Evolutionary conservation across 2,888 invertebrate species (phyloP).

Genomic region (Hoplodrina blanda): DNA sequence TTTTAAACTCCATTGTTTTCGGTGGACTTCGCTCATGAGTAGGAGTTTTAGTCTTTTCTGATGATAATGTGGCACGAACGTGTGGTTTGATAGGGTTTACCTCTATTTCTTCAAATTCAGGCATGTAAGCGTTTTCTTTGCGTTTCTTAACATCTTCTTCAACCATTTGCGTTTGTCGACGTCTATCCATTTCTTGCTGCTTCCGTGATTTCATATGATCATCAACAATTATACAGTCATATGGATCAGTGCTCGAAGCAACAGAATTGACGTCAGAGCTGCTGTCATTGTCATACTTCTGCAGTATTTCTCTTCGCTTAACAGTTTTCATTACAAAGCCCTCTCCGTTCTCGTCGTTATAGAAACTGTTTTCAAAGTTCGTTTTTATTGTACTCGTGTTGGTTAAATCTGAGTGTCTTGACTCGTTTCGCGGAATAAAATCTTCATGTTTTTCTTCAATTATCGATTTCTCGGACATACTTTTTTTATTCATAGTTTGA

Average conservation of each 20-base stretch:
- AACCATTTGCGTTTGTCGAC: slow-evolving; percentile 81
- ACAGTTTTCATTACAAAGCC: slow-evolving; percentile 93
- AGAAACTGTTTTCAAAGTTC: slow-evolving; percentile 92
- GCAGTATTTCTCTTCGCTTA: slow-evolving; percentile 93
- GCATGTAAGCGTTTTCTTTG: slow-evolving; percentile 87
- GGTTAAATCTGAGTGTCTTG: slow-evolving; percentile 86
- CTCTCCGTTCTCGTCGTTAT: slow-evolving; percentile 92
- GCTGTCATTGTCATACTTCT: slow-evolving; percentile 92
- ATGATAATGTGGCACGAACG: slow-evolving; percentile 83
- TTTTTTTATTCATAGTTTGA: slow-evolving; percentile 83
- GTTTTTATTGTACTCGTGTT: slow-evolving; percentile 89
- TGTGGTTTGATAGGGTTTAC: slow-evolving; percentile 88
- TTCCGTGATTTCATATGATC: slow-evolving; percentile 92
- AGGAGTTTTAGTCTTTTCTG: slow-evolving; percentile 84
- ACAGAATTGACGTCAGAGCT: slow-evolving; percentile 92
- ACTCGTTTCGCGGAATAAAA: slow-evolving; percentile 83
- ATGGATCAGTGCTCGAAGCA: slow-evolving; percentile 93
- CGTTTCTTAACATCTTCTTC: slow-evolving; percentile 84
- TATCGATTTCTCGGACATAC: slow-evolving; percentile 85
- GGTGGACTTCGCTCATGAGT: slow-evolving; percentile 84
- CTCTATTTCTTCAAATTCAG: slow-evolving; percentile 89
- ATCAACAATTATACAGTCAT: slow-evolving; percentile 96
- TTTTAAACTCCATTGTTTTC: slow-evolving; percentile 88
- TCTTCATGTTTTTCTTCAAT: slow-evolving; percentile 86
- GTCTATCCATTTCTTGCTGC: slow-evolving; percentile 87